Evolutionary conservation across 2,797 vertebrate genomes (phyloP), one percentile per base, ranked within the genome.

Genomic region (Epinephelus coioides): DNA sequence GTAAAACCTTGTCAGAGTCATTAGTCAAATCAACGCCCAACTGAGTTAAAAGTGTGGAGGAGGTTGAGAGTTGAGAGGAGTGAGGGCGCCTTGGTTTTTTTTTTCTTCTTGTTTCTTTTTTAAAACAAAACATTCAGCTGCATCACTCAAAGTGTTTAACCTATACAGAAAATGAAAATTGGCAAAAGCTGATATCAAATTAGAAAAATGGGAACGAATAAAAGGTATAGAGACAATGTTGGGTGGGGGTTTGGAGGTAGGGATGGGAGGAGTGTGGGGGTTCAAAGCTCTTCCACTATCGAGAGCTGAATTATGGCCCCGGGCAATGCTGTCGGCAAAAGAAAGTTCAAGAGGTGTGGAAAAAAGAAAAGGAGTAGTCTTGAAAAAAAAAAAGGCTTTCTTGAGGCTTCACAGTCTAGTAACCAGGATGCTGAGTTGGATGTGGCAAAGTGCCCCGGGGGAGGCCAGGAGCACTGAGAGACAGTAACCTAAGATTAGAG

Each of bases 261-360:
- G n/a, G 40, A 46, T 84, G 79, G 84, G 87, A 86, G 82, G 79
- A 79, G 70, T 38, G 54, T 44, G 27, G 65, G 38, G 85, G 82
- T 90, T 90, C 86, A 91, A 92, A 94, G 91, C 88, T 57, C 19
- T 78, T 66, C 68, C 77, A 75, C 86, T 80, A 83, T 82, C 62
- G 82, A 85, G 85, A 93, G 83, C 82, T 68, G 88, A 89, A 91
- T 90, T 86, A 88, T 88, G 54, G 91, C 95, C 87, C 64, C 40
- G 47, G 94, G 94, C 91, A 19, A 84, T 21, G 93, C 94, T 86
- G 43, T 69, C 49, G 88, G 95, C 90, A 87, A 87, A 85, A 92
- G 83, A 92, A 91, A 91, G 93, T 94, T 95, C 92, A 94, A 93
- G 89, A 93, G 86, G 89, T 81, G 78, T 78, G 75, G 53, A 86